Evolutionary conservation across 2,888 invertebrate species (phyloP).

Genomic region (Ochlodes sylvanus): DNA sequence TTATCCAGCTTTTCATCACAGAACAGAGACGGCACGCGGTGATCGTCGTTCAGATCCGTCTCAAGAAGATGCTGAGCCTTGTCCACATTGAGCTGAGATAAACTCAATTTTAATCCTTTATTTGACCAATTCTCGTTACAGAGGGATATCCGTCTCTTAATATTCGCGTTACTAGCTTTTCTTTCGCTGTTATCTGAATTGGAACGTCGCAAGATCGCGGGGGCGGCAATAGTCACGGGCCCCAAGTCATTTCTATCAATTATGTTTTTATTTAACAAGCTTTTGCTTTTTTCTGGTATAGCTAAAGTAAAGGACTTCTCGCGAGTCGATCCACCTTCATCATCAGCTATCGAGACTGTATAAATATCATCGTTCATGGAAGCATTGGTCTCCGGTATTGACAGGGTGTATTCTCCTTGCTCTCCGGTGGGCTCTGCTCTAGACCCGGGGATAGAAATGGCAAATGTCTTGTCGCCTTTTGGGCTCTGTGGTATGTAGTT

Average conservation of each 20-base stretch:
- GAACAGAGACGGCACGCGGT: slow-evolving; percentile 78
- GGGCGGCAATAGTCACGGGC: slow-evolving; percentile 68
- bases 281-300: slow-evolving; percentile 79
- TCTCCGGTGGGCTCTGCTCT: slow-evolving; percentile 80
- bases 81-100: slow-evolving; percentile 50
- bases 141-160: slow-evolving; percentile 76
- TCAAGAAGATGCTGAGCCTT: slow-evolving; percentile 54
- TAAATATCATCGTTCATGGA: slow-evolving; percentile 83
- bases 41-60: slow-evolving; percentile 69
- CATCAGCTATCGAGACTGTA: slow-evolving; percentile 81
- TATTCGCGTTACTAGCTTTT: slow-evolving; percentile 64
- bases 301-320: slow-evolving; percentile 77
- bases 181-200: slow-evolving; percentile 79
- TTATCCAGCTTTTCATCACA: slow-evolving; percentile 82
- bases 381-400: slow-evolving; percentile 81
- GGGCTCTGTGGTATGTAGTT: slow-evolving; percentile 59
- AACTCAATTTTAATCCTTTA: slow-evolving; percentile 56
- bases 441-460: slow-evolving; percentile 75
- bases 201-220: slow-evolving; percentile 77
- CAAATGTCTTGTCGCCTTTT: slow-evolving; percentile 69
- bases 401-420: slow-evolving; percentile 79
- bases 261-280: slow-evolving; percentile 69
- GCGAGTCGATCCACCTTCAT: slow-evolving; percentile 68
- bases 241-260: slow-evolving; percentile 66
- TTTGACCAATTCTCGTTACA: slow-evolving; percentile 69